phyloP scores from a whole-genome alignment of 2,113 vertebrate genomes.

The Dromaius novaehollandiae region DNA sequence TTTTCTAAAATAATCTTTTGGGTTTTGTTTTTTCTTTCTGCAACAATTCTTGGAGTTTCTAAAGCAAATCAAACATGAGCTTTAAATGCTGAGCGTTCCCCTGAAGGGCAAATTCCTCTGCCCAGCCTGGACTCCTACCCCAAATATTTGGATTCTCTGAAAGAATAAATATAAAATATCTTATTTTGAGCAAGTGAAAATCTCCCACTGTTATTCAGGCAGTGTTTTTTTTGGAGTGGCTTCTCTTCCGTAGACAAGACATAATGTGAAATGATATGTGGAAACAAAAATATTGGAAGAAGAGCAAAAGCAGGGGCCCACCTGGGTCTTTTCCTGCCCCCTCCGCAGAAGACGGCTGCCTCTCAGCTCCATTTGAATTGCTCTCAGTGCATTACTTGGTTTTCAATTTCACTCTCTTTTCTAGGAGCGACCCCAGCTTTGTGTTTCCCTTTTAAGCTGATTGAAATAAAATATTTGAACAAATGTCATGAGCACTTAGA shows the following conservation, averaged over 20 bases:
- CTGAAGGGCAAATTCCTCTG: neutral
- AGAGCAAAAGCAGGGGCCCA: neutral
- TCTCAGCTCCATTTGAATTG: conserved; percentile 30
- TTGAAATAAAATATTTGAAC: conserved; percentile 73
- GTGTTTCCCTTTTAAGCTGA: conserved; percentile 72
- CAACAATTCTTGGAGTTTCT: neutral
- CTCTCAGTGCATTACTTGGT: conserved; percentile 34
- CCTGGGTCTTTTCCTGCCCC: neutral
- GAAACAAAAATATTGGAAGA: neutral
- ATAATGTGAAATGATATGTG: neutral
- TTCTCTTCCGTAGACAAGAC: neutral
- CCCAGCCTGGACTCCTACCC: neutral
- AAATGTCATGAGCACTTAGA: conserved; percentile 73
- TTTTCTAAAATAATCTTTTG: neutral
- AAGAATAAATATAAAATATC: neutral
- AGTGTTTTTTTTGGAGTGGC: neutral
- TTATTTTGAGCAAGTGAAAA: neutral
- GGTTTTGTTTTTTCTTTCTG: neutral
- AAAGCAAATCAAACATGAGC: fast-evolving
- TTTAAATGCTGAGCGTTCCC: neutral
- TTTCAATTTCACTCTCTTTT: conserved; percentile 60
- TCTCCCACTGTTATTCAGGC: neutral
- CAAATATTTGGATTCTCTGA: neutral
- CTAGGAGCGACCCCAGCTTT: conserved; percentile 54
- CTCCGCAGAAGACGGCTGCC: neutral